phyloP scores from a whole-genome alignment of 2,113 vertebrate genomes.

The Symphodus melops region DNA sequence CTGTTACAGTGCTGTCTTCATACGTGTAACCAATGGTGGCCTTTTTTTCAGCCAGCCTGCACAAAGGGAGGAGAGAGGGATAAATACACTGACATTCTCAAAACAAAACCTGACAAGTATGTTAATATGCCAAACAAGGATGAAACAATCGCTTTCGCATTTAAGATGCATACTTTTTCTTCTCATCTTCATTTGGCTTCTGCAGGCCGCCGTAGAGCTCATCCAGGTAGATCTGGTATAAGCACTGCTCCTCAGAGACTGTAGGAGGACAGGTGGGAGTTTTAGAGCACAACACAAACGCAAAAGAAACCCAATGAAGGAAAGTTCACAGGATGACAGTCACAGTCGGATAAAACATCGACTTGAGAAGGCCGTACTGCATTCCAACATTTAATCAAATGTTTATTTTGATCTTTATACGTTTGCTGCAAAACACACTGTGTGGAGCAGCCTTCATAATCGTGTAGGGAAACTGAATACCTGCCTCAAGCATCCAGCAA shows the following conservation, averaged over 20 bases:
- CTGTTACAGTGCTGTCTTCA: constrained; percentile 92
- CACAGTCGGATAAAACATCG: neutral
- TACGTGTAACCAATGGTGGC: constrained; percentile 96
- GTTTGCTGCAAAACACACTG: neutral
- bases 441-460: neutral
- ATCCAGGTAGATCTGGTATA: constrained; percentile 97
- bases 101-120: neutral
- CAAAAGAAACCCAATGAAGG: constrained; percentile 52
- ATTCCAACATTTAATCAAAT: neutral
- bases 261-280: constrained; percentile 50
- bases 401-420: no score
- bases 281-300: constrained; percentile 22
- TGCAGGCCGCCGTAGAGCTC: constrained; percentile 94
- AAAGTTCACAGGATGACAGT: neutral
- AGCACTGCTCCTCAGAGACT: constrained; percentile 97
- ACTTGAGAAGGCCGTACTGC: neutral
- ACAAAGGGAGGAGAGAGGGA: neutral
- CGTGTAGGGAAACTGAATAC: neutral
- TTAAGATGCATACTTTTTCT: constrained; percentile 91
- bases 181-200: constrained; percentile 94
- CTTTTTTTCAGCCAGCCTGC: constrained; percentile 93
- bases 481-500: neutral
- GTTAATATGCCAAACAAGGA: neutral
- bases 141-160: neutral
- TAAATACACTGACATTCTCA: neutral